These are phyloP conservation scores for Psettodes erumei DNA, from an alignment of 2,113 vertebrate genomes.

Conservation along the genomic window DNA sequence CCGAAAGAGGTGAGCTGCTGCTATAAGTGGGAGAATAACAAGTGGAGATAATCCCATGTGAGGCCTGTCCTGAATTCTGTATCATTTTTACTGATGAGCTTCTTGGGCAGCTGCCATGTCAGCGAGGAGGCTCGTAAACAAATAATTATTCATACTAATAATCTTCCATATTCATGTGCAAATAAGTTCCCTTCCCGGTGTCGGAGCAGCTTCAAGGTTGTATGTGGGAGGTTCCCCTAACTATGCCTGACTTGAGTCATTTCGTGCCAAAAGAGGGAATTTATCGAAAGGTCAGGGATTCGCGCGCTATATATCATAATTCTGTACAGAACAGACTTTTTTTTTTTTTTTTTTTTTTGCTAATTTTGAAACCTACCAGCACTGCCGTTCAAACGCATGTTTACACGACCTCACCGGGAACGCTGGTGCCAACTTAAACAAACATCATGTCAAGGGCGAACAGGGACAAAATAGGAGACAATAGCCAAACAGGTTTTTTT, in stretches of 20 bases:
- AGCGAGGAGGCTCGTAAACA: slow-evolving; percentile 82
- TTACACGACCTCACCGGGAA: slow-evolving; percentile 20
- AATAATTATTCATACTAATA: slow-evolving; percentile 87
- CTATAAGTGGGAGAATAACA: slow-evolving; percentile 74
- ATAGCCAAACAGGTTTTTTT: not conserved
- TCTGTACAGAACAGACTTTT: slow-evolving; percentile 41
- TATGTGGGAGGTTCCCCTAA: slow-evolving; percentile 77
- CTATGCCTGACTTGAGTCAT: slow-evolving; percentile 72
- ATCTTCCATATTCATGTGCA: slow-evolving; percentile 83
- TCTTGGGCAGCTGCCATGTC: slow-evolving; percentile 81
- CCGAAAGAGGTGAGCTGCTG: slow-evolving; percentile 67
- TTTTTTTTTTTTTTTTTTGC: too few species aligned
- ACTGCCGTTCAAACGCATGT: slow-evolving; percentile 20
- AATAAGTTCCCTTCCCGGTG: slow-evolving; percentile 79
- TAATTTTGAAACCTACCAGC: slow-evolving; percentile 21
- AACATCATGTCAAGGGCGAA: not conserved
- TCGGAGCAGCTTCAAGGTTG: slow-evolving; percentile 81
- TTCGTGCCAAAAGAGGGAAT: slow-evolving; percentile 54
- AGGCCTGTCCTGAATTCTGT: slow-evolving; percentile 80
- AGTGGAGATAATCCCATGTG: slow-evolving; percentile 76
- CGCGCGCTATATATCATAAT: slow-evolving; percentile 43
- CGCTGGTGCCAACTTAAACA: slow-evolving; percentile 16
- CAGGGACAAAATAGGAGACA: slow-evolving; percentile 1
- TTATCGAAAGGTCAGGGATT: slow-evolving; percentile 66
- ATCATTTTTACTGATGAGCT: slow-evolving; percentile 80